phyloP scores from a whole-genome alignment of 2,888 invertebrate species.

The Leptopilina drosophilae region DNA sequence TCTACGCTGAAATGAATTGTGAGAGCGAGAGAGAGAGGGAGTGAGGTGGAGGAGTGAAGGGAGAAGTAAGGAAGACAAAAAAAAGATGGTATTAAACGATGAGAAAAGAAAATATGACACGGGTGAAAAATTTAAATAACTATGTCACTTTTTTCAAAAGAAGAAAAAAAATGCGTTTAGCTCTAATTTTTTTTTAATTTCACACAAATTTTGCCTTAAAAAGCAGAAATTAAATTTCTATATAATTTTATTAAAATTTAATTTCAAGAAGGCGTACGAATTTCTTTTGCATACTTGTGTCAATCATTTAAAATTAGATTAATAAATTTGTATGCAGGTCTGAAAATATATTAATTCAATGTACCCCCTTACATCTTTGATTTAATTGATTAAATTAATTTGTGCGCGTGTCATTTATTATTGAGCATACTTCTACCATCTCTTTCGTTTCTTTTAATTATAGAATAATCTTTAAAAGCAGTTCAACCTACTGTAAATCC shows the following conservation, averaged over 20 bases:
- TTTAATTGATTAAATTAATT: no score
- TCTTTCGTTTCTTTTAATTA: no score
- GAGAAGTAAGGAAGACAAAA: conserved; percentile 32
- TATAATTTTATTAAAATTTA: background rate
- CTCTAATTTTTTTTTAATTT: background rate
- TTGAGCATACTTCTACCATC: no score
- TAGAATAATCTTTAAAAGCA: no score
- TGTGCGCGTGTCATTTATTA: no score
- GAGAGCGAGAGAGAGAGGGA: conserved; percentile 40
- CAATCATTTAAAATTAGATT: background rate
- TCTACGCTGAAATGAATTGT: conserved; percentile 35
- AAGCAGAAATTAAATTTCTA: background rate
- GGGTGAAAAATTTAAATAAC: conserved; percentile 40
- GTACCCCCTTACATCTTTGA: background rate
- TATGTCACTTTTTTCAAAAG: conserved; percentile 40
- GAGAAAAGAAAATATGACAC: conserved; percentile 31
- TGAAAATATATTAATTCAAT: background rate
- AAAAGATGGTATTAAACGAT: conserved; percentile 41
- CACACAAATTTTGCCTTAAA: background rate
- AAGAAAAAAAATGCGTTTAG: no score
- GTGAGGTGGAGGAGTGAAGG: background rate
- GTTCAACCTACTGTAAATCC: no score
- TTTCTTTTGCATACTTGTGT: background rate
- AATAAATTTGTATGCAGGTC: background rate
- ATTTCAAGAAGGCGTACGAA: background rate